Base-by-base conservation (phyloP, 2,888 invertebrate species). In the Cecidostiba fungosa region DNA sequence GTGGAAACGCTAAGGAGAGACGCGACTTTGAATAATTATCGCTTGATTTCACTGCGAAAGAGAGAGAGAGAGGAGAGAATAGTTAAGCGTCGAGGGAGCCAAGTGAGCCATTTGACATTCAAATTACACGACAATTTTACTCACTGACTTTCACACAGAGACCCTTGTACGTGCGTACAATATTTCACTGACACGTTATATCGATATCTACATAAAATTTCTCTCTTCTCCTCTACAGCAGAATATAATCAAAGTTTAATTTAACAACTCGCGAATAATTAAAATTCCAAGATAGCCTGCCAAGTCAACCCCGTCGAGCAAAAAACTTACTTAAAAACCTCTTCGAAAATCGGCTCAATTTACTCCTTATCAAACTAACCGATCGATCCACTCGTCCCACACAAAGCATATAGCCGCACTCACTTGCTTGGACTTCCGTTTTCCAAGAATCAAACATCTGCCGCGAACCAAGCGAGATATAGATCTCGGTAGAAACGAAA, bases 11-110 rank as follows among this genome's bases (percentile, higher is more conserved):
- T 32, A 32, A 23, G 19, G 43, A 72, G 72, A 43, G 72, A n/a
- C 47, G 19, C 50, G 50, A 74, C 74, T 54, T 47, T 76, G 76
- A 59, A 59, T 76, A 54, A 76, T 76, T 76, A 76, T 76, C 36
- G 54, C 54, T 76, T 36, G n/a, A 76, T 76, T 76, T 59, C 76
- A 59, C 29, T 47, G 39, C 26, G 39, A 66, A 43, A 77, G 23
- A 23, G 62, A 23, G n/a, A 77, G 23, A 23, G 62, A 23, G n/a
- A 6, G n/a, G 26, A n/a, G 66, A 66, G 5, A 26, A 66, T 66
- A 66, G 26, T 29, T 43, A 43, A 77, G 36, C 8, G 62, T 1
- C 10, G 23, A 66, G 66, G 6, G n/a, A 26, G 14, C 4, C 62
- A 29, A 62, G 6, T 6, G 77, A 39, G 26, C 12, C 39, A 39